Evolutionary conservation across 2,888 invertebrate genomes (phyloP), one percentile per base, ranked within the genome.

Genomic region (Dascillus cervinus): DNA sequence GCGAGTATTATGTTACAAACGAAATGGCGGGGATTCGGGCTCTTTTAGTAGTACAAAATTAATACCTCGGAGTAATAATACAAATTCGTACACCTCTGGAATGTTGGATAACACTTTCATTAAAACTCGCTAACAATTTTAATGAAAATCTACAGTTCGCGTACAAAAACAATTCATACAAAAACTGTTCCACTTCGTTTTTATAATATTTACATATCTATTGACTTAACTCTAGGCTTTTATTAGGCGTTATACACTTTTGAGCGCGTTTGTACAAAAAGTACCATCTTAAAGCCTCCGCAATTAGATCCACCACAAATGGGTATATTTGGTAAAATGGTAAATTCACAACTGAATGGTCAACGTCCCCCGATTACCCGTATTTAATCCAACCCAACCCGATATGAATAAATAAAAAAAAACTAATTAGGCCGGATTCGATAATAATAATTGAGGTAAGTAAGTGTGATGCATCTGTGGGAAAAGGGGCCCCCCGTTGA

Each of bases 101-200:
- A 17, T 17, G 17, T 17, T 17, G 8, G 8, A 17, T 17, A 17
- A 17, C 8, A 17, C 8, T 17, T 17, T n/a, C n/a, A n/a, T n/a
- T n/a, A n/a, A n/a, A n/a, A 17, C 8, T 8, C 8, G 17, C 17
- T 17, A 17, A 17, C 17, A 17, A 49, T 52, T 36, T 40, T 47
- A 47, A 43, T 46, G 47, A 39, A 54, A 55, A 49, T 28, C 13
- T 28, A 47, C 53, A 57, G 57, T 56, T 54, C 44, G 48, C 43
- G 54, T 55, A 55, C 53, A 52, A 57, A 52, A 35, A 22, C 27
- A 24, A 30, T 43, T 59, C 56, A 54, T 55, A 57, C 56, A 56
- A 49, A 52, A 52, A 58, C 58, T 59, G 54, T 42, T 40, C 33
- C 49, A 49, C 30, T 32, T 30, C 26, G 24, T 24, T 32, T 22